Conservation (phyloP, 2,888 invertebrate genomes). For the Caenorhabditis doughertyi region DNA sequence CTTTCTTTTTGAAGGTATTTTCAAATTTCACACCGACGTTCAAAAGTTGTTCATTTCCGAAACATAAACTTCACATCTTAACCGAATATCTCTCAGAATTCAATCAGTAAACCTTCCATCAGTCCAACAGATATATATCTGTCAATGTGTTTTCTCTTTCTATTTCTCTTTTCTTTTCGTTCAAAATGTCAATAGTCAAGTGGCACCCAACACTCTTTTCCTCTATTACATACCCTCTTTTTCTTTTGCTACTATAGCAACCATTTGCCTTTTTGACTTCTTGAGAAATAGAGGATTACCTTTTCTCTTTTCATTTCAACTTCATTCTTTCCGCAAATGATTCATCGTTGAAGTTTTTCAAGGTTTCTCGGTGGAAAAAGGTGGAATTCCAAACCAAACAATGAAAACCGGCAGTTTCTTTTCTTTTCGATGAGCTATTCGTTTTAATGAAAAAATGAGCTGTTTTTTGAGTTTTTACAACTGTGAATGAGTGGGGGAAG, state of each 20-base stretch:
- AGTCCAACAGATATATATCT: slow-evolving; percentile 34
- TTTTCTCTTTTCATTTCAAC: not conserved
- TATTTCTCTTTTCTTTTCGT: slow-evolving; percentile 13
- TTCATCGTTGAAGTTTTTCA: slow-evolving; percentile 7
- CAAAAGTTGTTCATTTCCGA: too few species aligned
- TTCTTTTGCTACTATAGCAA: slow-evolving; percentile 65
- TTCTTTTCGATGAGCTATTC: slow-evolving; percentile 29
- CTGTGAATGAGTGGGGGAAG: not conserved
- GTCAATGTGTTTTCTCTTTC: slow-evolving; percentile 28
- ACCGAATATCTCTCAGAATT: not conserved
- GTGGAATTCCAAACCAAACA: slow-evolving; percentile 44
- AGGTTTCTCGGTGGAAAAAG: not conserved
- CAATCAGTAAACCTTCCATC: slow-evolving; percentile 12
- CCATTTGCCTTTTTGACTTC: slow-evolving; percentile 41
- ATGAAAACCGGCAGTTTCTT: slow-evolving; percentile 18
- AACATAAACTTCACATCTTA: too few species aligned
- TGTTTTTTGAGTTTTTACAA: slow-evolving; percentile 42
- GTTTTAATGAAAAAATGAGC: slow-evolving; percentile 59
- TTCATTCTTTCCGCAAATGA: not conserved
- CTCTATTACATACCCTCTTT: slow-evolving; percentile 7
- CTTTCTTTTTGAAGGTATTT: too few species aligned
- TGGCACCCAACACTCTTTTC: slow-evolving; percentile 17
- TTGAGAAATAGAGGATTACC: slow-evolving; percentile 29
- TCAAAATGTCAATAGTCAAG: slow-evolving; percentile 55
- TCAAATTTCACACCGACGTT: too few species aligned